A percentile compares a stretch with the other conserved stretches of the same genome.
These are phyloP conservation scores for Eupsittula cactorum DNA, from an alignment of 2,113 vertebrate genomes.

Conservation along the genomic window DNA sequence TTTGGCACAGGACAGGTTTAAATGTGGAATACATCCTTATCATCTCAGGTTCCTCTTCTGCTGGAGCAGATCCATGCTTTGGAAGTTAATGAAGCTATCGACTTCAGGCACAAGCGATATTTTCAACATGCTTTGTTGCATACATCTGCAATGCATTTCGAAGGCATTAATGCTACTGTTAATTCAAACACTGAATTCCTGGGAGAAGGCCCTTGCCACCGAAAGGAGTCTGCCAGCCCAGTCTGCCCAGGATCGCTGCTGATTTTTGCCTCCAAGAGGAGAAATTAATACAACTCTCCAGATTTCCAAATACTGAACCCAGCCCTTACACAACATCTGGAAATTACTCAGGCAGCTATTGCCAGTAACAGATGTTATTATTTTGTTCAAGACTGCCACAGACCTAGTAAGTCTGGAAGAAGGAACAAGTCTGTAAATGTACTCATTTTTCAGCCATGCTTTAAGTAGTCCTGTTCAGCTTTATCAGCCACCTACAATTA, in stretches of 20 bases:
- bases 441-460: background rate
- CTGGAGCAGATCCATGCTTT: background rate
- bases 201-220: background rate
- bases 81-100: background rate
- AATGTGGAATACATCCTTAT: background rate
- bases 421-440: background rate
- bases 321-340: background rate
- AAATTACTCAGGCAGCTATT: background rate
- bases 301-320: background rate
- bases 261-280: background rate
- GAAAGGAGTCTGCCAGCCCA: background rate
- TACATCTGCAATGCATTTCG: background rate
- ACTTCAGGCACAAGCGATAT: background rate
- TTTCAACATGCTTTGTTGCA: background rate
- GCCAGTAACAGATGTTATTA: background rate
- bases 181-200: background rate
- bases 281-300: background rate
- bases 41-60: background rate
- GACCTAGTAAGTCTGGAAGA: background rate
- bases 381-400: background rate
- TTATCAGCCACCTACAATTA: background rate
- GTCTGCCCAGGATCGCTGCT: background rate
- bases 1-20: background rate
- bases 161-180: background rate
- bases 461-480: background rate